phyloP scores from a whole-genome alignment of 2,113 vertebrate species.

The Fregetta grallaria region DNA sequence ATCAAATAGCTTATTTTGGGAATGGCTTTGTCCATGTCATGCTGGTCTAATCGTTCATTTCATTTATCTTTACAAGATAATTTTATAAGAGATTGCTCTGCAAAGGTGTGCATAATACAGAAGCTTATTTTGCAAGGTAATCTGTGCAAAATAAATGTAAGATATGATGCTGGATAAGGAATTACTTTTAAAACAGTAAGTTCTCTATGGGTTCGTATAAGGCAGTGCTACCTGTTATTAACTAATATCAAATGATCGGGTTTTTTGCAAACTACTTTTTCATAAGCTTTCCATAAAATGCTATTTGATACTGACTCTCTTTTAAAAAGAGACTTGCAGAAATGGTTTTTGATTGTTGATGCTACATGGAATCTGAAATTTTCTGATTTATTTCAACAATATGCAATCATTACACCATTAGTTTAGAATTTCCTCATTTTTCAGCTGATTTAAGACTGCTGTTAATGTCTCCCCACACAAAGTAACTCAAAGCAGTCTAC shows the following conservation, averaged over 20 bases:
- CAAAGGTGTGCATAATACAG: not conserved
- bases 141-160: not conserved
- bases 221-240: not conserved
- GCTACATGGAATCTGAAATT: not conserved
- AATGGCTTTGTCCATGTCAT: constrained; percentile 48
- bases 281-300: not conserved
- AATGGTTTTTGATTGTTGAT: not conserved
- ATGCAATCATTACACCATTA: not conserved
- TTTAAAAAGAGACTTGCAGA: not conserved
- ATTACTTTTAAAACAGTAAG: not conserved
- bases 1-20: constrained; percentile 37
- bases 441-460: not conserved
- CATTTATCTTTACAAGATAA: not conserved
- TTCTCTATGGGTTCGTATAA: not conserved
- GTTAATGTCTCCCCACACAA: not conserved
- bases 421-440: not conserved
- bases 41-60: constrained; percentile 20
- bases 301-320: not conserved
- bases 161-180: not conserved
- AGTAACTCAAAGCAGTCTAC: not conserved
- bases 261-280: not conserved
- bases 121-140: not conserved
- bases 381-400: not conserved
- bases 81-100: not conserved
- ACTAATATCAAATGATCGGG: not conserved